phyloP scores from a whole-genome alignment of 2,113 vertebrate species.

The Edolisoma coerulescens region DNA sequence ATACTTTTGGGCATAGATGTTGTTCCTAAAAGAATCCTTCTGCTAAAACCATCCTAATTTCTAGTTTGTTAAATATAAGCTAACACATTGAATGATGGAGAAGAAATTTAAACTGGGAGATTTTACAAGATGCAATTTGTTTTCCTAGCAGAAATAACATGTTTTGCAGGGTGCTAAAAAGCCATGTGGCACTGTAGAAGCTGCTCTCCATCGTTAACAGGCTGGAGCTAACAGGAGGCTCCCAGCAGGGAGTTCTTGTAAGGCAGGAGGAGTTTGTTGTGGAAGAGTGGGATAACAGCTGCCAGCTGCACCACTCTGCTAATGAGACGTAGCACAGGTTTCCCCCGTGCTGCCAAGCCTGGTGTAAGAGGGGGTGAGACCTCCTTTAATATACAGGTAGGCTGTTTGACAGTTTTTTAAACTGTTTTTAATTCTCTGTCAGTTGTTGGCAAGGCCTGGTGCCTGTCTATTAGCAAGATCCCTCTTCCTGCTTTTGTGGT shows the following conservation, averaged over 20 bases:
- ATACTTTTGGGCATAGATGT: neutral
- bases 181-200: neutral
- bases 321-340: neutral
- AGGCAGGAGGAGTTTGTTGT: neutral
- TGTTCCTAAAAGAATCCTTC: neutral
- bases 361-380: neutral
- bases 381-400: neutral
- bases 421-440: neutral
- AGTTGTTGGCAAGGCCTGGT: neutral
- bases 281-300: neutral
- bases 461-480: neutral
- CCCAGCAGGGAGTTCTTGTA: neutral
- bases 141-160: neutral
- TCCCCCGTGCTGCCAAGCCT: neutral
- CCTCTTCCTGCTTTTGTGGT: neutral
- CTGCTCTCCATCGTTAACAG: neutral
- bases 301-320: neutral
- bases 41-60: neutral
- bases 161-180: neutral
- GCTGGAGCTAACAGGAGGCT: neutral
- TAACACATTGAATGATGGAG: neutral
- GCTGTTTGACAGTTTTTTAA: neutral
- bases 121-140: neutral
- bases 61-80: neutral
- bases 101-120: neutral